Conservation (phyloP, 2,888 invertebrate species). For the Pristionchus arcanus region DNA sequence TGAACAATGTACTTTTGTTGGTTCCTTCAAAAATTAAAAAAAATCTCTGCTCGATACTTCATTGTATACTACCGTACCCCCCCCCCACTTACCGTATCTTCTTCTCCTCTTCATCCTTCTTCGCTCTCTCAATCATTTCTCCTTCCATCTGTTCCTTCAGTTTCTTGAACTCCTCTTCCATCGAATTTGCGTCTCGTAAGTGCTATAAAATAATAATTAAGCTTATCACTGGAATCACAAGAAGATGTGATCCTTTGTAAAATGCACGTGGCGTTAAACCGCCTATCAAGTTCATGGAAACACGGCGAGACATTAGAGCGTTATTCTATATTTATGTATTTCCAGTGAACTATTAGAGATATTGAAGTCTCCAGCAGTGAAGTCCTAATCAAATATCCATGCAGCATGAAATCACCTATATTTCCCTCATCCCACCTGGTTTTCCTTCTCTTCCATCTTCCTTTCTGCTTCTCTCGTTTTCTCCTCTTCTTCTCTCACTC, state of each 20-base stretch:
- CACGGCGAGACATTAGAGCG: too few species aligned
- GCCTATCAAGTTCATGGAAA: neutral
- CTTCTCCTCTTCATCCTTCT: constrained; percentile 41
- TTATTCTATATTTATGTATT: neutral
- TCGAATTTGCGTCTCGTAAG: neutral
- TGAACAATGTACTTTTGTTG: too few species aligned
- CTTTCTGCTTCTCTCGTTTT: constrained; percentile 57
- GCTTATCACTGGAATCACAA: neutral
- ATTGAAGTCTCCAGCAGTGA: neutral
- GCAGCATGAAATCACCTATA: neutral
- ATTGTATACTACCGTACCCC: neutral
- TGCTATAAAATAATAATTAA: neutral
- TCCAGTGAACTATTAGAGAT: neutral
- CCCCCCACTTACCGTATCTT: constrained; percentile 26
- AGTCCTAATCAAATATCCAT: too few species aligned
- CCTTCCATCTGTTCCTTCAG: constrained; percentile 9
- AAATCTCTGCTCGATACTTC: neutral
- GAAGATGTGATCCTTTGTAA: neutral
- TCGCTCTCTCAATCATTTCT: constrained; percentile 11
- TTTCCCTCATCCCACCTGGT: constrained; percentile 36
- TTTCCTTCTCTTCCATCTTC: constrained; percentile 32
- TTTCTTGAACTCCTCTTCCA: constrained; percentile 1
- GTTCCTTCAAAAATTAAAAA: too few species aligned
- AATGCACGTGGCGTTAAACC: neutral
- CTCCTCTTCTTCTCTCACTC: constrained; percentile 58